Base-by-base conservation (phyloP, 1,140 invertebrate genomes). In the Probaryconus sp. region DNA sequence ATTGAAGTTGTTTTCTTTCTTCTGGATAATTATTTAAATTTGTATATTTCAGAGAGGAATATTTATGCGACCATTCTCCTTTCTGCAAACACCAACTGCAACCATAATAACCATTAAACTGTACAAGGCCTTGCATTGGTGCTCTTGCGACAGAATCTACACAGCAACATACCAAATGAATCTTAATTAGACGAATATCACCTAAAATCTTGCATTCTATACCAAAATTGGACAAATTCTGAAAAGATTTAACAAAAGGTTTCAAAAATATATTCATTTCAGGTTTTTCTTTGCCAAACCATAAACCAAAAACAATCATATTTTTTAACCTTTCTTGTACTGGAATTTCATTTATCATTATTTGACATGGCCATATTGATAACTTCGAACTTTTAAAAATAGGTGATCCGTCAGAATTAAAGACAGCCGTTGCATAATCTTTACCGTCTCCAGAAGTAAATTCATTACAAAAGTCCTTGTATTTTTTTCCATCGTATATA, bases 401-500 rank as follows among this genome's bases (percentile, higher is more conserved):
- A 11, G 63, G 63, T 1, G 50, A 47, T 9, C 51, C 63, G 30
- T 67, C 63, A 20, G 53, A 53, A 43, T 71, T 71, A 13, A 71
- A 64, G 0, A 31, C 42, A 2, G 37, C 3, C 0, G 68, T 56
- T 4, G 35, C 33, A 31, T 56, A 71, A 11, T 16, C 20, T 0
- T 71, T 40, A 26, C 13, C 18, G 11, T 50, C 13, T 13, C 18
- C 26, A 4, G 3, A 0, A 3, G 42, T 16, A 17, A 58, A 50
- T 3, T 33, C 35, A 24, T 50, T 20, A 2, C 18, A 10, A 43
- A 58, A 58, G 4, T 68, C 35, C 10, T 33, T 33, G 21, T 68
- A 68, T 10, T 21, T 33, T 33, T 31, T 11, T 3, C 53, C 64
- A 51, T 68, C 43, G 33, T 31, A 61, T 18, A 58, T 31, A 11